Base-by-base conservation (phyloP, 2,113 vertebrate species). In the Orientallactaga bullata region DNA sequence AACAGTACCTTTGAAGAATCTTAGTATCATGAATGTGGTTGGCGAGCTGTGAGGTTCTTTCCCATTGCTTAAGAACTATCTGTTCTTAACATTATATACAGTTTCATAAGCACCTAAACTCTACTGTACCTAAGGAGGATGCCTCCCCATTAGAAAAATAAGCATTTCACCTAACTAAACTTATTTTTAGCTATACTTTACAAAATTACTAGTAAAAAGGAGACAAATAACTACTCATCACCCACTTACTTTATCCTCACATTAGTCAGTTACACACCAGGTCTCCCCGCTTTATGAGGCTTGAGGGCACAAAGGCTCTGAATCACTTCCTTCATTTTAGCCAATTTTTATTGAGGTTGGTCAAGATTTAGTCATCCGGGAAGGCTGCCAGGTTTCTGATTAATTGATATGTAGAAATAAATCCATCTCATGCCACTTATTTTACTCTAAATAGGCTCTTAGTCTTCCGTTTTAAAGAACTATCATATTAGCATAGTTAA, bases 141-240 rank as follows among this genome's bases (percentile, higher is more conserved):
- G 76, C 23, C 74, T 77, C 51, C 24, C 23, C 12, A 77, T 76
- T 35, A 51, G 32, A 81, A 47, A 91, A 94, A 87, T 69, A 85
- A 93, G 12, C 18, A 69, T 60, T 94, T 74, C 26, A 47, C 5
- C 5, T 87, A n/a, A 58, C 4, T 23, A 78, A 80, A 76, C 58
- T 4, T 71, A 65, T 35, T 30, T 72, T 88, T 71, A 85, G 55
- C 55, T 55, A 11, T 87, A n/a, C 66, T 69, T 90, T 82, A 73
- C 4, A 81, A 82, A 82, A 88, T 60, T 68, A 72, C 17, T 58
- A 78, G n/a, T 89, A 92, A 83, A 47, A 76, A 94, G 32, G 42
- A 81, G 72, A 35, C 11, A 83, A 26, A 47, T 7, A 28, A 5
- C 3, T 72, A 7, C 11, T 26, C 5, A 60, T 12, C 1, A 1